phyloP scores from a whole-genome alignment of 2,888 invertebrate genomes.

The Thyatira batis region DNA sequence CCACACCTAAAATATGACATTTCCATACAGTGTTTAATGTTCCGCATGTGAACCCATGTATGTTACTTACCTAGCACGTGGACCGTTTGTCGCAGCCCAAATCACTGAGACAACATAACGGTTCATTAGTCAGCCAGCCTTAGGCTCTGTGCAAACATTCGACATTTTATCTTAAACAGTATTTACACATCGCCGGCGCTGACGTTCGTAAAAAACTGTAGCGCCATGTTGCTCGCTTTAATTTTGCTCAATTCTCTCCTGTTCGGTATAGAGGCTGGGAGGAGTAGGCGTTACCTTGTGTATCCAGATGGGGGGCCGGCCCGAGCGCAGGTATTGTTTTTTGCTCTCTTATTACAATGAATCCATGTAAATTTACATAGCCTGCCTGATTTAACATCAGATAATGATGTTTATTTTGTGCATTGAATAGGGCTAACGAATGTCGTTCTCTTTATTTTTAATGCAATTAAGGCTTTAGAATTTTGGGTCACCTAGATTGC shows the following conservation, averaged over 20 bases:
- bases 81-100: slow-evolving; percentile 54
- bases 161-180: slow-evolving; percentile 63
- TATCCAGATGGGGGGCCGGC: slow-evolving; percentile 83
- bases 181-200: slow-evolving; percentile 56
- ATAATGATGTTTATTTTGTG: slow-evolving; percentile 75
- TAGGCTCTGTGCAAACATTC: slow-evolving; percentile 68
- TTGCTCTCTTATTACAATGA: slow-evolving; percentile 21
- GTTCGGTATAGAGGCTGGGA: slow-evolving; percentile 42
- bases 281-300: slow-evolving; percentile 81
- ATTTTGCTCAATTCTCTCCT: slow-evolving; percentile 63
- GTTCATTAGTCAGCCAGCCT: slow-evolving; percentile 71
- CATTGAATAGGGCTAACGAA: slow-evolving; percentile 73
- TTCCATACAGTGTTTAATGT: slow-evolving; percentile 26
- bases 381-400: slow-evolving; percentile 65
- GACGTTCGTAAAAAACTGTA: slow-evolving; percentile 41
- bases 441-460: slow-evolving; percentile 72
- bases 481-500: too few relatives aligned
- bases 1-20: not conserved
- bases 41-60: slow-evolving; percentile 34
- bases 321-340: slow-evolving; percentile 80
- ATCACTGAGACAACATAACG: slow-evolving; percentile 78
- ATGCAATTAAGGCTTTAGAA: slow-evolving; percentile 71
- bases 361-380: slow-evolving; percentile 59
- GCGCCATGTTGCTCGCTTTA: slow-evolving; percentile 53
- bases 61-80: slow-evolving; percentile 35